phyloP scores from a whole-genome alignment of 2,888 invertebrate species.

The Troides oblongomaculatus region DNA sequence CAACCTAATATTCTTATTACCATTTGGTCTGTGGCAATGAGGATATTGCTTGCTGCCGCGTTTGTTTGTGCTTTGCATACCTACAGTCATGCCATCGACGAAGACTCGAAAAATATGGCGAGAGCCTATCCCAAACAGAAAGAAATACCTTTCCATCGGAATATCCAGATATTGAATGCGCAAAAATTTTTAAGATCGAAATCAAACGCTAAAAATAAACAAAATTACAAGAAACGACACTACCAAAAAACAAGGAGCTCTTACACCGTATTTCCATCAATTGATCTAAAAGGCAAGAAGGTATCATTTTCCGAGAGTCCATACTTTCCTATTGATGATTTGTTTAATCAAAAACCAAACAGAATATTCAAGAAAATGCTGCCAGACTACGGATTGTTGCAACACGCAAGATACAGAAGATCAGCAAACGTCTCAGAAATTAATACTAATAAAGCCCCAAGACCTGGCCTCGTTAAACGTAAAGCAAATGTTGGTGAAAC shows the following conservation, averaged over 20 bases:
- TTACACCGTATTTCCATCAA: constrained; percentile 53
- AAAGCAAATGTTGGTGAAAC: not conserved
- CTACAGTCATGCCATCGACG: constrained; percentile 26
- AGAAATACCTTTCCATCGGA: constrained; percentile 36
- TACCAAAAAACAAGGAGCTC: constrained; percentile 5
- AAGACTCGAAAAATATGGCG: constrained; percentile 27
- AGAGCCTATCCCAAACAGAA: constrained; percentile 46
- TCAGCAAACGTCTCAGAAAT: constrained; percentile 31
- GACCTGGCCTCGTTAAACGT: not conserved
- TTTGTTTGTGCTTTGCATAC: constrained; percentile 36
- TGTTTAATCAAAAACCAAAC: constrained; percentile 42
- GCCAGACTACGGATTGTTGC: constrained; percentile 38
- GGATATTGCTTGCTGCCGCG: constrained; percentile 39
- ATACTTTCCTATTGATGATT: constrained; percentile 41
- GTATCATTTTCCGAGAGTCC: constrained; percentile 46
- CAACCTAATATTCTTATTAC: constrained; percentile 20
- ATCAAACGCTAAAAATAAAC: constrained; percentile 18
- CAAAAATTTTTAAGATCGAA: constrained; percentile 43
- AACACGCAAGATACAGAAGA: constrained; percentile 40
- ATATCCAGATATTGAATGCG: constrained; percentile 46
- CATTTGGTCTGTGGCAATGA: constrained; percentile 42
- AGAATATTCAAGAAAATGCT: constrained; percentile 50
- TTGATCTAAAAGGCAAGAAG: constrained; percentile 25
- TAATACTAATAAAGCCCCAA: not conserved
- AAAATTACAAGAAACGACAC: constrained; percentile 25